Evolutionary conservation across 1,140 invertebrate genomes (phyloP).

Genomic region (Saccostrea glomerata): DNA sequence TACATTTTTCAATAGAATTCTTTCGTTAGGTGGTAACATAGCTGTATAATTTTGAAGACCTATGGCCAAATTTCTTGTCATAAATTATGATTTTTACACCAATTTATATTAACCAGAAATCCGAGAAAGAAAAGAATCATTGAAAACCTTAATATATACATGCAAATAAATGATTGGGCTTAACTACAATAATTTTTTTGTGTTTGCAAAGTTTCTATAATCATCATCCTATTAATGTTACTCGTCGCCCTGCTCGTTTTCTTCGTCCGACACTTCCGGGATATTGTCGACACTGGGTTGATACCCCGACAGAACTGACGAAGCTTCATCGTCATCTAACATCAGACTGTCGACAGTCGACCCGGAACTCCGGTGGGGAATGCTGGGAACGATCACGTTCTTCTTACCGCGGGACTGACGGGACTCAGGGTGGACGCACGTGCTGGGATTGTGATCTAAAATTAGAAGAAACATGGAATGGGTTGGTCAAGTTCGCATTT

Average conservation of each 20-base stretch:
- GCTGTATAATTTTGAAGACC: too few relatives aligned
- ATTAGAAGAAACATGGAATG: background rate
- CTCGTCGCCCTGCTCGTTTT: background rate
- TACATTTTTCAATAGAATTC: too few relatives aligned
- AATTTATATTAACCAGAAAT: too few relatives aligned
- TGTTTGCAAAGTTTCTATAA: too few relatives aligned
- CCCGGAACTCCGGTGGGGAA: conserved; percentile 25
- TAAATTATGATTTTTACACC: too few relatives aligned
- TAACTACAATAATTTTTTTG: too few relatives aligned
- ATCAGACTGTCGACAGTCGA: conserved; percentile 27
- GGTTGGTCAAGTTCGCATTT: too few relatives aligned
- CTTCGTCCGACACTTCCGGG: conserved; percentile 1
- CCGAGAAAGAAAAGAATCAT: too few relatives aligned
- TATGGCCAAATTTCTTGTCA: too few relatives aligned
- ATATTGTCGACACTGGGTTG: background rate
- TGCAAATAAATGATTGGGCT: too few relatives aligned
- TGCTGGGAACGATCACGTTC: background rate
- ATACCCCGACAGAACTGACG: background rate
- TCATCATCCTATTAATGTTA: background rate
- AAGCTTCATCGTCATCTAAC: background rate
- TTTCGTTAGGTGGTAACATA: too few relatives aligned
- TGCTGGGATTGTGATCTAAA: conserved; percentile 15
- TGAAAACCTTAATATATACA: too few relatives aligned
- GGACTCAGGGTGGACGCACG: conserved; percentile 22
- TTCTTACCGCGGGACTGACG: background rate